Base-by-base conservation (phyloP, 2,113 vertebrate genomes). In the Arizona elegans region DNA sequence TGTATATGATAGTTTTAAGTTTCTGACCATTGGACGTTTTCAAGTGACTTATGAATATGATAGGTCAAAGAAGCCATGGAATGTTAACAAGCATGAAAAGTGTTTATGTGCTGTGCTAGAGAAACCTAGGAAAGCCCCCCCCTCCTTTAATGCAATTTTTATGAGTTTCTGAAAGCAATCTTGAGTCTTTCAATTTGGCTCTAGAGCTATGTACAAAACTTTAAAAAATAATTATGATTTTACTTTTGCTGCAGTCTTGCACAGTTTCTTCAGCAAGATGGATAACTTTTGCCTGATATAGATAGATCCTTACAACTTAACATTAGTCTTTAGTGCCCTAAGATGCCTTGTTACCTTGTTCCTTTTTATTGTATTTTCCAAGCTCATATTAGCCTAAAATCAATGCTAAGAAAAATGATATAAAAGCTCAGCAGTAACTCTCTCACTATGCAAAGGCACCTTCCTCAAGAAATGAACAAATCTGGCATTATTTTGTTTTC, bases 1-100 rank as follows among this genome's bases (percentile, higher is more conserved):
- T 91, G 87, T 87, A 91, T 91, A 65, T 94, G 62, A 55, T 92
- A 85, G 81, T 87, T 81, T 43, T 92, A 91, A 86, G 54, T 89
- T 87, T 93, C n/a, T 93, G 92, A 90, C 86, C 94, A 91, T 81
- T 88, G 43, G 94, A 94, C 55, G 26, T 58, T 88, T 92, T 53
- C 58, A 43, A 52, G 85, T 95, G 95, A 95, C 38, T 96, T 29
- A 91, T 55, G 43, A 55, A 58, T 75, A 26, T 91, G 89, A 38
- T 17, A 52, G 85, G 65, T 38, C 90, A 56, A 93, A 91, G 96
- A 89, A 92, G 54, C 59, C 33, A 91, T 70, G 85, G 38, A 96
- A 17, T 33, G 90, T 86, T 29, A 94, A 33, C 52, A 88, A 47
- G 87, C 59, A 1, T 47, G 87, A 86, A 38, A 93, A 93, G 43